phyloP scores from a whole-genome alignment of 2,797 vertebrate species.

The Zalophus californianus region DNA sequence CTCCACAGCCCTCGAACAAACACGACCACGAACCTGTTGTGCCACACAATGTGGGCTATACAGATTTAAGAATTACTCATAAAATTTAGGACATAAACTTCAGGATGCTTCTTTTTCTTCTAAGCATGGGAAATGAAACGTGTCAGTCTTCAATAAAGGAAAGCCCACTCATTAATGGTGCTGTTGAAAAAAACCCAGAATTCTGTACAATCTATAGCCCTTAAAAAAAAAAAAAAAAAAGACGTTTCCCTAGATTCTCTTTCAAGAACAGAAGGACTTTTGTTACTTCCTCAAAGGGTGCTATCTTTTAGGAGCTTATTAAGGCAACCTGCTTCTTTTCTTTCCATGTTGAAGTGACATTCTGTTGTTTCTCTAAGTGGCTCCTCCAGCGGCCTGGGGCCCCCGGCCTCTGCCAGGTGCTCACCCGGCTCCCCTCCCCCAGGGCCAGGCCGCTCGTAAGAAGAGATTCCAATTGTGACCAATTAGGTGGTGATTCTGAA shows the following conservation, averaged over 20 bases:
- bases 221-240: not conserved
- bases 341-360: not conserved
- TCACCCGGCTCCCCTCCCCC: not conserved
- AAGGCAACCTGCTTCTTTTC: slow-evolving; percentile 37
- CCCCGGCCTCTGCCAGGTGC: not conserved
- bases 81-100: not conserved
- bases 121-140: not conserved
- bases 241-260: slow-evolving; percentile 37
- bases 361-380: slow-evolving; percentile 54
- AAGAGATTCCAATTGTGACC: not conserved
- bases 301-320: slow-evolving; percentile 49
- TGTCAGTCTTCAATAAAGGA: not conserved
- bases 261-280: slow-evolving; percentile 61
- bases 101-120: slow-evolving; percentile 26
- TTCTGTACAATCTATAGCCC: slow-evolving; percentile 17
- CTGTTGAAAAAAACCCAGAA: not conserved
- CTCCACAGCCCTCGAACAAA: not conserved
- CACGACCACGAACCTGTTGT: not conserved
- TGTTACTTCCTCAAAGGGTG: slow-evolving; percentile 53
- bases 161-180: not conserved
- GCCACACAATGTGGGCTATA: not conserved
- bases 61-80: slow-evolving; percentile 5
- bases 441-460: not conserved
- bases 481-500: not conserved
- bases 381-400: not conserved